Base-by-base conservation (phyloP, 2,797 vertebrate genomes). In the Lerista edwardsae region DNA sequence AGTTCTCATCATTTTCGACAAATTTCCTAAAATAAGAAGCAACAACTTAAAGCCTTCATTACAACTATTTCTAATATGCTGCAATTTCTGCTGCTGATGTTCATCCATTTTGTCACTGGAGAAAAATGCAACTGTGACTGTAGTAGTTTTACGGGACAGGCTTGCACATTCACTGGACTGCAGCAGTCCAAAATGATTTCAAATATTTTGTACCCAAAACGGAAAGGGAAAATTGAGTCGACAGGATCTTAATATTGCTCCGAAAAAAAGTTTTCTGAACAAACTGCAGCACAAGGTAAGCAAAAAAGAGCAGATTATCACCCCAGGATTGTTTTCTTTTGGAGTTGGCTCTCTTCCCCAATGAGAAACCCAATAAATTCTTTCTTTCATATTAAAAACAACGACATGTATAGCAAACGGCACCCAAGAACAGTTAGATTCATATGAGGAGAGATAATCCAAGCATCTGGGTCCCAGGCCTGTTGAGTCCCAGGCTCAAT, bases 1-100 rank as follows among this genome's bases (percentile, higher is more conserved):
- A 97, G 88, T 96, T 97, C 57, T 95, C 95, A 2, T 90, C 92
- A n/a, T 95, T 93, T 92, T 95, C 93, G 39, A 88, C 92, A 87
- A 93, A 96, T 87, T 97, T 95, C 93, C 98, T 98, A 92, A 12
- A 86, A 93, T 1, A 84, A 92, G 61, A 85, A 92, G 91, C 0
- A 44, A 86, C 69, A 7, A 57, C 1, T 14, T 39, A 34, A 31
- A 5, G 57, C 73, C 82, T 89, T 41, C 51, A 44, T 59, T 78
- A 0, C 6, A 55, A 1, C 0, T 9, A 86, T 86, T 59, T 69
- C 31, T 68, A 23, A 34, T 17, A 29, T 4, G 47, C 10, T 55
- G 34, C 27, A 36, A 83, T 67, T 68, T 51, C n/a, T 34, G 27
- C 29, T 41, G n/a, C 15, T n/a, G 65, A 81, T 12, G 59, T 85